Base-by-base conservation (phyloP, 1,140 invertebrate genomes). In the Aphelenchoides fujianensis region DNA sequence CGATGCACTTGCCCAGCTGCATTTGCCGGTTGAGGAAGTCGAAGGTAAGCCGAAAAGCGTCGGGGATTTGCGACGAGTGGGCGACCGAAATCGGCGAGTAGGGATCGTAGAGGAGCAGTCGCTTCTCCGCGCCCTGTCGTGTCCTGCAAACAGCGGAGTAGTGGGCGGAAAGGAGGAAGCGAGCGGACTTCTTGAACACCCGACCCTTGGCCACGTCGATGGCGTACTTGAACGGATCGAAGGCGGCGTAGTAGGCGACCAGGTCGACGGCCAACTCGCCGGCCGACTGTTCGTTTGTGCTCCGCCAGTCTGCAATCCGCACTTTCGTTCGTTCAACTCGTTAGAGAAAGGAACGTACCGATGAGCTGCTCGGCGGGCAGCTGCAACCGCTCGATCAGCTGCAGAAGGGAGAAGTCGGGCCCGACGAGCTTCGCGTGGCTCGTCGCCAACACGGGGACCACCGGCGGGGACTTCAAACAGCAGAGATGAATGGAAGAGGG, bases 291-390 rank as follows among this genome's bases (percentile, higher is more conserved):
- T 52, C 32, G 32, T 76, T 76, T n/a, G 76, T 35, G 9, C 71
- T 79, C 37, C 35, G 71, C 73, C 73, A 74, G 35, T 57, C 72
- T 76, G 55, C 61, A 73, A 7, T n/a, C n/a, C n/a, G n/a, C n/a
- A n/a, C n/a, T n/a, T n/a, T n/a, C n/a, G n/a, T 52, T 31, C 2
- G 9, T 16, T 73, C 27, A 7, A 66, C 34, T 59, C n/a, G n/a
- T n/a, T n/a, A n/a, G n/a, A n/a, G n/a, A n/a, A n/a, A n/a, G n/a
- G n/a, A 16, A 67, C 62, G 30, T 28, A 35, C 69, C 70, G 59
- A 70, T 74, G 27, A 64, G 19, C 36, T 70, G 35, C n/a, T 70
- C 54, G 2, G 71, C 19, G n/a, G 67, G 67, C 2, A 19, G 34
- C 12, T 69, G 23, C 66, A 74, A 7, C 5, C 35, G 23, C 19